Evolutionary conservation across 2,113 vertebrate species (phyloP), one percentile per base, ranked within the genome.

Genomic region (Calypte anna): DNA sequence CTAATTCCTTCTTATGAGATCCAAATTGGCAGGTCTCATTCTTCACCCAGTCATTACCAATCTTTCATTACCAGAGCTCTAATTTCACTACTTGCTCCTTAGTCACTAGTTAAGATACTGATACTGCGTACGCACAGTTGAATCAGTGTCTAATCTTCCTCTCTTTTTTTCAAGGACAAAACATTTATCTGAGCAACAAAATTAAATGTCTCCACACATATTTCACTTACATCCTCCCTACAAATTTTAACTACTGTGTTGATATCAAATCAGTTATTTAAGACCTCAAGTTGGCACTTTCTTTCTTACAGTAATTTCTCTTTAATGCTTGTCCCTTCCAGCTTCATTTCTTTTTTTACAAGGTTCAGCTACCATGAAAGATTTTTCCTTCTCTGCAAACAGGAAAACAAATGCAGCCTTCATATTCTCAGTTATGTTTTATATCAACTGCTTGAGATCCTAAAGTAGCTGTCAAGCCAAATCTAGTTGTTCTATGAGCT

Each of bases 181-280:
- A 69, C 43, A 86, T 36, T 14, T 64, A 57, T 4, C 50, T 40
- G 43, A 3, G 1, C 30, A 57, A 94, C 30, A 44, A 86, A 85
- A 93, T 85, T 66, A 94, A 94, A 74, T 61, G 46, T 50, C 72
- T 87, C 69, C 77, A 77, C 69, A 76, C 8, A 67, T 73, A 82
- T 72, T 86, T 88, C 54, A 61, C 51, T 89, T 72, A 40, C 31
- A 18, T n/a, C 21, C 14, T 48, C 83, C 19, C 55, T 61, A 85
- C 11, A 86, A 2, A 3, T 86, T 75, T 84, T 86, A 63, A 63
- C 1, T 62, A 6, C 7, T 81, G 38, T 77, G 58, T 63, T 87
- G 66, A 63, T 81, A 82, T 21, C 27, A 61, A 53, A 82, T 66
- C 70, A 79, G 8, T 85, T 94, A 79, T 43, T 92, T 78, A 82